Conservation (phyloP, 1,140 invertebrate genomes). For the Aphidius gifuensis region DNA sequence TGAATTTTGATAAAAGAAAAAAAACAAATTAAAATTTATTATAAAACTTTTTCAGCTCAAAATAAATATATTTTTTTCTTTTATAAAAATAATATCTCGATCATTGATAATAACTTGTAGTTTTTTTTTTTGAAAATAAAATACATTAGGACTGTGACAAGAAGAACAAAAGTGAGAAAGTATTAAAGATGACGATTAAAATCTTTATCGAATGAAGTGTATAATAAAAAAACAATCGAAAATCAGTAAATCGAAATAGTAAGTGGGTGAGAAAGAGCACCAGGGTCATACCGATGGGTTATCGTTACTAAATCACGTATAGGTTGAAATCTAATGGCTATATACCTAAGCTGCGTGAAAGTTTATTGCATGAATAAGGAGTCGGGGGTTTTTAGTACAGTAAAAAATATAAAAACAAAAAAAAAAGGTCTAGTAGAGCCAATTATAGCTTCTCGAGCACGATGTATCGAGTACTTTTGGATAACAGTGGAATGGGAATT, state of each 20-base stretch:
- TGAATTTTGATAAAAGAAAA: constrained; percentile 42
- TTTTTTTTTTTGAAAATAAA: too few relatives aligned
- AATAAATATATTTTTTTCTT: too few relatives aligned
- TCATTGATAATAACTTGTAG: too few relatives aligned
- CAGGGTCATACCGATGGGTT: constrained; percentile 32
- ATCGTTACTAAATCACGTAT: constrained; percentile 42
- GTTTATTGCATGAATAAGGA: constrained; percentile 33
- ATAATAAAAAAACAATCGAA: constrained; percentile 2
- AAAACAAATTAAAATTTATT: constrained; percentile 44
- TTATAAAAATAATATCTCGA: too few relatives aligned
- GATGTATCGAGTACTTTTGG: constrained; percentile 38
- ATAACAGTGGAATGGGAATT: constrained; percentile 18
- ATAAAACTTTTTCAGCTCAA: background rate
- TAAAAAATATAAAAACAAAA: too few relatives aligned
- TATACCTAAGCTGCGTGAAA: constrained; percentile 38
- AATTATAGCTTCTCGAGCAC: constrained; percentile 39
- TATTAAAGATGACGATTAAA: background rate
- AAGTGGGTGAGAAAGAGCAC: constrained; percentile 41
- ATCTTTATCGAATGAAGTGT: background rate
- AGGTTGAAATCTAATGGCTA: constrained; percentile 30
- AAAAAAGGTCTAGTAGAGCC: constrained; percentile 29
- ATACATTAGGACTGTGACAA: too few relatives aligned
- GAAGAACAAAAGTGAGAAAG: constrained; percentile 13
- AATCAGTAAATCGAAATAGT: constrained; percentile 37
- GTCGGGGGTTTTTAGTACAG: too few relatives aligned